phyloP scores from a whole-genome alignment of 2,113 vertebrate genomes.

The Proteles cristata region DNA sequence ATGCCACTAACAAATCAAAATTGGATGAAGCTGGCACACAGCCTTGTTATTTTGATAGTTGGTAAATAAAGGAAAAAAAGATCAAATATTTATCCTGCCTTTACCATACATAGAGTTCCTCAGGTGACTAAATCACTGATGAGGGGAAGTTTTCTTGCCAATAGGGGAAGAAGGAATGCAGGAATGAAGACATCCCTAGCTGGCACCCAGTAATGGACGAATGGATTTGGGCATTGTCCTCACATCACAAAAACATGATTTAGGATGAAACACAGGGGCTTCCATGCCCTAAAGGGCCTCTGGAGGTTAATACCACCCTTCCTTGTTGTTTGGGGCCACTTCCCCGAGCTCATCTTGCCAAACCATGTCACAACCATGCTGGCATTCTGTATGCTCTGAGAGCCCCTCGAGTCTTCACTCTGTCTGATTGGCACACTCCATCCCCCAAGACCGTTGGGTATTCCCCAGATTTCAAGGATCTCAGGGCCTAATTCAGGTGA shows the following conservation, averaged over 20 bases:
- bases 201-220: not conserved
- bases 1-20: not conserved
- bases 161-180: not conserved
- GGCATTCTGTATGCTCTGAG: not conserved
- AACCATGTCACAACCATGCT: not conserved
- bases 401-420: not conserved
- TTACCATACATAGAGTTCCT: not conserved
- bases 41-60: not conserved
- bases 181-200: not conserved
- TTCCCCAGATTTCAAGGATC: not conserved
- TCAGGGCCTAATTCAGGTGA: not conserved
- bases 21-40: not conserved
- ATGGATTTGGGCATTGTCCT: not conserved
- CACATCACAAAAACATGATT: not conserved
- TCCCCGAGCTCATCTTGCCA: not conserved
- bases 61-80: not conserved
- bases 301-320: too few relatives aligned
- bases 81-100: not conserved
- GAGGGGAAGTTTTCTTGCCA: not conserved
- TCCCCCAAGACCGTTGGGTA: not conserved
- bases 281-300: too few relatives aligned
- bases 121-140: not conserved
- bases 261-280: not conserved
- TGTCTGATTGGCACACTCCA: not conserved
- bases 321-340: not conserved